Base-by-base conservation (phyloP, 2,888 invertebrate species). In the Eremobia ochroleuca region DNA sequence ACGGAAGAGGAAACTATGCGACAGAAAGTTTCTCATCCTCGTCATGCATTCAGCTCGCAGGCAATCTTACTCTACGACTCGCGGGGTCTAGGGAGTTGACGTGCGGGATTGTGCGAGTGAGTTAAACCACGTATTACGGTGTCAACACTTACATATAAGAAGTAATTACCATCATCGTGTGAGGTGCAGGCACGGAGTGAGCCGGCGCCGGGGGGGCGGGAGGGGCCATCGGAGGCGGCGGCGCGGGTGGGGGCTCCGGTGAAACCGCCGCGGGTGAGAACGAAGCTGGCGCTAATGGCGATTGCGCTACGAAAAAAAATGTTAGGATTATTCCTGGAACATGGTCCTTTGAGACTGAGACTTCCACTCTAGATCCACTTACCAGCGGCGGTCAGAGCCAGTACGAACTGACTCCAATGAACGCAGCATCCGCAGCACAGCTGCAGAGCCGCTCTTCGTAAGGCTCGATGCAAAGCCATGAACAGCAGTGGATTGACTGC, bases 401-500 rank as follows among this genome's bases (percentile, higher is more conserved):
- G 93, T 68, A 97, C 97, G 92, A 97, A 97, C 86, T 97, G 97
- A 86, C 97, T 97, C 96, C 97, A 97, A 87, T 97, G 97, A 86
- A 97, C 97, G 93, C 98, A 97, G 93, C 97, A 98, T 67, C 98
- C 98, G 94, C 98, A 98, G 95, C 98, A 98, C 62, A 98, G 95
- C 92, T 98, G 98, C 71, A 98, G 94, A 59, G 98, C 97, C 0
- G 98, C 98, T 73, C 98, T 97, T 31, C 98, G 97, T 81, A 98
- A 96, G 4, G 98, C 98, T 52, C 98, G 97, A 92, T 98, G 98
- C 76, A 98, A 96, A 70, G 98, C 98, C 93, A 98, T 97, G 94
- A 98, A 98, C 86, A 98, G 97, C 58, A 98, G 97, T 5, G 98
- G 98, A 92, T 98, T 98, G 87, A 98, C 98, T 90, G 98, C 98